These are phyloP conservation scores for Stictonetta naevosa DNA, from an alignment of 2,113 vertebrate genomes.

Conservation along the genomic window DNA sequence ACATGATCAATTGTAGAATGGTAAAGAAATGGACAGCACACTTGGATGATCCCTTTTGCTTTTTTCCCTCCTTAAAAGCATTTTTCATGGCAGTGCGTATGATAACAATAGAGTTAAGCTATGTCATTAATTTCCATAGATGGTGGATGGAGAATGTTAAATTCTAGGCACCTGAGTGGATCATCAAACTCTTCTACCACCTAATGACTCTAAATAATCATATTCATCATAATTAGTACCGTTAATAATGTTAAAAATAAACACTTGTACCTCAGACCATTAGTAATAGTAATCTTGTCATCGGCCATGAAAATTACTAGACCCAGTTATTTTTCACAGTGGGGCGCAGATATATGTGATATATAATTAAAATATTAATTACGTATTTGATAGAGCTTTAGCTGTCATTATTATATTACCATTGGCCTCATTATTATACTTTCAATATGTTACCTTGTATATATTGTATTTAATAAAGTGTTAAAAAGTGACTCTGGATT, in stretches of 20 bases:
- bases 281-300: slow-evolving; percentile 75
- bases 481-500: slow-evolving; percentile 46
- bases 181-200: slow-evolving; percentile 59
- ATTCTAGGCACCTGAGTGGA: slow-evolving; percentile 65
- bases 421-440: slow-evolving; percentile 36
- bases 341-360: slow-evolving; percentile 59
- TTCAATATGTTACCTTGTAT: slow-evolving; percentile 49
- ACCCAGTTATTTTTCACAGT: slow-evolving; percentile 72
- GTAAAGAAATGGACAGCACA: slow-evolving; percentile 29
- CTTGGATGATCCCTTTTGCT: not conserved
- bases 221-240: slow-evolving; percentile 66
- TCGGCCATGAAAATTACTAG: slow-evolving; percentile 68
- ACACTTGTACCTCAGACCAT: slow-evolving; percentile 67
- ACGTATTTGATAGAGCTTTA: slow-evolving; percentile 43
- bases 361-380: slow-evolving; percentile 82
- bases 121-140: slow-evolving; percentile 71
- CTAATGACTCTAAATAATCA: slow-evolving; percentile 73
- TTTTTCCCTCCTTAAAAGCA: slow-evolving; percentile 46
- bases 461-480: slow-evolving; percentile 61
- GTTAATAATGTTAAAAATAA: slow-evolving; percentile 77
- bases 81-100: slow-evolving; percentile 22
- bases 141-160: slow-evolving; percentile 58
- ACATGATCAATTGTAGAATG: not conserved
- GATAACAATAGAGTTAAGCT: slow-evolving; percentile 43
- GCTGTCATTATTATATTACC: slow-evolving; percentile 41